Percentiles rank a stretch among this genome's conserved stretches.
These are phyloP conservation scores for Tenthredo distinguenda DNA, from an alignment of 2,888 invertebrate species.

Conservation along the genomic window DNA sequence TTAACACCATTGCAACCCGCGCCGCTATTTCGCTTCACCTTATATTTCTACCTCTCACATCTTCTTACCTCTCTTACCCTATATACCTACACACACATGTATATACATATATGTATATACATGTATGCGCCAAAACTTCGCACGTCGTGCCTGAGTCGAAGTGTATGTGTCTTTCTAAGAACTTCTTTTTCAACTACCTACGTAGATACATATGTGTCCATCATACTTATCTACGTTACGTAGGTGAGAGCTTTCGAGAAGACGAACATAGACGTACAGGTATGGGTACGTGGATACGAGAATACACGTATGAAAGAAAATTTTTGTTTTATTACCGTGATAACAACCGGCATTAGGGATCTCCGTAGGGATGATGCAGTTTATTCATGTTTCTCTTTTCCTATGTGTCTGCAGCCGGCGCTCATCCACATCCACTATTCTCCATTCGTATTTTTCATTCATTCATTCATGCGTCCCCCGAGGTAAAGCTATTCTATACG, in stretches of 20 bases:
- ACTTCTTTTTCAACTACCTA: neutral
- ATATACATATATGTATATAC: too few species aligned
- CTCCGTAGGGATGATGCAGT: slow-evolving; percentile 59
- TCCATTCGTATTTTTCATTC: slow-evolving; percentile 39
- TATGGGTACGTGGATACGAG: neutral
- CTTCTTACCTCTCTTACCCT: neutral
- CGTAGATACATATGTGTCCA: neutral
- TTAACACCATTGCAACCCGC: neutral
- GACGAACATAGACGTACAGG: neutral
- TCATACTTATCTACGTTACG: neutral
- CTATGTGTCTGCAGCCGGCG: neutral
- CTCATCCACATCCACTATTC: slow-evolving; percentile 25
- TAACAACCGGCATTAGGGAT: slow-evolving; percentile 57
- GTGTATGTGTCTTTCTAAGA: neutral
- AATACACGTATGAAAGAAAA: neutral
- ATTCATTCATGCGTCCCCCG: slow-evolving; percentile 51
- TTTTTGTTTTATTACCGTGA: slow-evolving; percentile 53
- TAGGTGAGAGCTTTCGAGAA: neutral
- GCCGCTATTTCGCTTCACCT: neutral
- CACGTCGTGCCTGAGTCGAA: neutral
- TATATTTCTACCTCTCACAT: neutral
- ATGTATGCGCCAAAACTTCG: neutral
- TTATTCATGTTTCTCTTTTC: slow-evolving; percentile 61
- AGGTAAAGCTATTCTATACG: slow-evolving; percentile 28
- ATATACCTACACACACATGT: neutral